phyloP scores from a whole-genome alignment of 92 coral and sea anemone species.

The Palythoa grandis region DNA sequence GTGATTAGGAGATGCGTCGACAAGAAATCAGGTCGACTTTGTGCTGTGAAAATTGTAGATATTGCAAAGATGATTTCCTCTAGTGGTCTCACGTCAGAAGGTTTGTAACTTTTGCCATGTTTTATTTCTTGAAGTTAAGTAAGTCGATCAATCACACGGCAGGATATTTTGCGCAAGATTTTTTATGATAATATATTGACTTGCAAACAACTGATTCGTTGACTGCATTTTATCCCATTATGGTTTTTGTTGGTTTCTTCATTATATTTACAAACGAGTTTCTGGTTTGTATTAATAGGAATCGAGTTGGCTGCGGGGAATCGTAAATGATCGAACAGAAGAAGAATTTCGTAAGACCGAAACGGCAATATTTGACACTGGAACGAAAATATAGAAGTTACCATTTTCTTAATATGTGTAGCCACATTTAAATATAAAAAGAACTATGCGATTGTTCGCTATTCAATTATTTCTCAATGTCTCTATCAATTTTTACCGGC shows the following conservation, averaged over 20 bases:
- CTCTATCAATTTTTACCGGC: background rate
- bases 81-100: conserved; percentile 94
- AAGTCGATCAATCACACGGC: background rate
- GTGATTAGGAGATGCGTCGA: conserved; percentile 95
- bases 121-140: conserved; percentile 20
- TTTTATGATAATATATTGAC: background rate
- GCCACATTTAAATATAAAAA: background rate
- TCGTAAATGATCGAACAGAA: conserved; percentile 9
- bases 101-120: conserved; percentile 50
- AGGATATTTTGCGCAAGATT: background rate
- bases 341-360: conserved; percentile 9
- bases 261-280: conserved; percentile 7
- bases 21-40: conserved; percentile 84
- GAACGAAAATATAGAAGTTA: background rate
- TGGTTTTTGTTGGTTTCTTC: conserved; percentile 29
- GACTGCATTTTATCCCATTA: background rate
- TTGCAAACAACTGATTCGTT: conserved; percentile 17
- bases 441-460: background rate
- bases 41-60: conserved; percentile 99
- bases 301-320: background rate
- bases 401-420: background rate
- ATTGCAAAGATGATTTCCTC: conserved; percentile 89
- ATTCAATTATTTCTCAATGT: background rate
- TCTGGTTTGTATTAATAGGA: background rate
- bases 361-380: background rate